Percentiles rank a stretch among this genome's conserved stretches.
phyloP scores from a whole-genome alignment of 2,888 invertebrate species.

The Mycogona germanica region DNA sequence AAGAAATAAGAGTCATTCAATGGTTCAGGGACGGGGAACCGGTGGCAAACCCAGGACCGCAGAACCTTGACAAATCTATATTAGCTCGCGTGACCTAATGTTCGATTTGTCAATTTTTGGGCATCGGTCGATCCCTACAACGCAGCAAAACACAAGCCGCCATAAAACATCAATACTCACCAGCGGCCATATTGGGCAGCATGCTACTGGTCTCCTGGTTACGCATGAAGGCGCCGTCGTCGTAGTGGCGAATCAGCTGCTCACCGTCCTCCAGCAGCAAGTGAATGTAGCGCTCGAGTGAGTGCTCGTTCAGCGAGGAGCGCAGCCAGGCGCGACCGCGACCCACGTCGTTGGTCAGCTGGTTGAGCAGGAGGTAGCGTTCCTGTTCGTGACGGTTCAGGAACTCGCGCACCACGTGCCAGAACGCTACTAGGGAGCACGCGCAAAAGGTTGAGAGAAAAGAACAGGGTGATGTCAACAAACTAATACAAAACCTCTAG shows the following conservation, averaged over 20 bases:
- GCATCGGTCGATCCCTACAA: background rate
- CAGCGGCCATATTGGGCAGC: slow-evolving; percentile 74
- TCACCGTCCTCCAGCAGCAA: slow-evolving; percentile 53
- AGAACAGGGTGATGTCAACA: background rate
- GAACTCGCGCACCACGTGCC: slow-evolving; percentile 42
- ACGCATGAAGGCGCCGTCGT: slow-evolving; percentile 69
- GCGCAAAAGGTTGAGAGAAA: slow-evolving; percentile 7
- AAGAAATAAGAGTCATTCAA: too few species aligned
- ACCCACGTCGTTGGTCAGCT: slow-evolving; percentile 61
- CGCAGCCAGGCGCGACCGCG: slow-evolving; percentile 80
- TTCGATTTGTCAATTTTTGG: background rate
- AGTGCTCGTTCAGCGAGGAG: slow-evolving; percentile 79
- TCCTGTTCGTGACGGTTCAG: slow-evolving; percentile 79
- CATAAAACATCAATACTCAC: slow-evolving; percentile 36
- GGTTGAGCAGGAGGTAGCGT: slow-evolving; percentile 57
- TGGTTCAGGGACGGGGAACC: too few species aligned
- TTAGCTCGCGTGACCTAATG: too few species aligned
- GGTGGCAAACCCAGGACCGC: too few species aligned
- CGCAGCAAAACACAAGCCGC: background rate
- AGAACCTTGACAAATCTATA: too few species aligned
- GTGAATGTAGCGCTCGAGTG: slow-evolving; percentile 63
- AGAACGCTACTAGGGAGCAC: slow-evolving; percentile 37
- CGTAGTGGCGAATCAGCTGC: slow-evolving; percentile 58
- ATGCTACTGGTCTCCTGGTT: slow-evolving; percentile 65
- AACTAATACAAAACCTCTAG: too few species aligned